Evolutionary conservation across 2,888 invertebrate genomes (phyloP).

Genomic region (Zaprionus bogoriensis): DNA sequence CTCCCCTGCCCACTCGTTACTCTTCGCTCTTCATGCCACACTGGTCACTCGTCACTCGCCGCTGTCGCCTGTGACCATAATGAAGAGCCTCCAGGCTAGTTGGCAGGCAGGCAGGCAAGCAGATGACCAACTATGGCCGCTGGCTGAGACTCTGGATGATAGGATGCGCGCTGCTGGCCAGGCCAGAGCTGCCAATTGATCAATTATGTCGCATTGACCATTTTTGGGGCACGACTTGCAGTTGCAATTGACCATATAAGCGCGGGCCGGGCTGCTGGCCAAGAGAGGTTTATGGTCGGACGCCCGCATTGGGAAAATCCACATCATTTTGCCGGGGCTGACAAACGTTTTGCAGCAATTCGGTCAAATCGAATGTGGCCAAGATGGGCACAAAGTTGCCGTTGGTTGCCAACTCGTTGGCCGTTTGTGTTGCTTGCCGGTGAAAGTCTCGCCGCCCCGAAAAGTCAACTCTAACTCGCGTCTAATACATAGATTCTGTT

Average conservation of each 20-base stretch:
- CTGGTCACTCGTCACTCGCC: background rate
- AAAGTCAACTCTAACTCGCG: conserved; percentile 8
- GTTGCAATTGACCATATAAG: conserved; percentile 52
- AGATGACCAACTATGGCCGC: conserved; percentile 48
- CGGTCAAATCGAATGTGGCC: conserved; percentile 66
- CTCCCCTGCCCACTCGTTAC: conserved; percentile 17
- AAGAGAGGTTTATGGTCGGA: conserved; percentile 35
- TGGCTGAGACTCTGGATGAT: conserved; percentile 1
- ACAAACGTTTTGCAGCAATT: conserved; percentile 60
- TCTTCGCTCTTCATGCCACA: background rate
- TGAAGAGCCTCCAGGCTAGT: conserved; percentile 3
- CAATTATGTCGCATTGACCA: conserved; percentile 61
- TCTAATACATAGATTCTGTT: conserved; percentile 74
- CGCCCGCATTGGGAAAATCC: conserved; percentile 62
- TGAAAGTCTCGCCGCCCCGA: conserved; percentile 54
- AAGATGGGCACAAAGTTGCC: conserved; percentile 28
- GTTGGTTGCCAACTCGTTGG: background rate
- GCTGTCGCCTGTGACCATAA: conserved; percentile 27
- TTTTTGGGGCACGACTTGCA: conserved; percentile 31
- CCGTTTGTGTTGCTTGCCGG: conserved; percentile 23
- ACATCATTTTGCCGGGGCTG: conserved; percentile 56
- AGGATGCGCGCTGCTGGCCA: conserved; percentile 38
- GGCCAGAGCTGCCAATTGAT: conserved; percentile 61
- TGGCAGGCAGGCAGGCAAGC: conserved; percentile 11
- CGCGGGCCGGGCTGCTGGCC: background rate